phyloP scores from a whole-genome alignment of 2,113 vertebrate species.

The Xiphorhynchus elegans region DNA sequence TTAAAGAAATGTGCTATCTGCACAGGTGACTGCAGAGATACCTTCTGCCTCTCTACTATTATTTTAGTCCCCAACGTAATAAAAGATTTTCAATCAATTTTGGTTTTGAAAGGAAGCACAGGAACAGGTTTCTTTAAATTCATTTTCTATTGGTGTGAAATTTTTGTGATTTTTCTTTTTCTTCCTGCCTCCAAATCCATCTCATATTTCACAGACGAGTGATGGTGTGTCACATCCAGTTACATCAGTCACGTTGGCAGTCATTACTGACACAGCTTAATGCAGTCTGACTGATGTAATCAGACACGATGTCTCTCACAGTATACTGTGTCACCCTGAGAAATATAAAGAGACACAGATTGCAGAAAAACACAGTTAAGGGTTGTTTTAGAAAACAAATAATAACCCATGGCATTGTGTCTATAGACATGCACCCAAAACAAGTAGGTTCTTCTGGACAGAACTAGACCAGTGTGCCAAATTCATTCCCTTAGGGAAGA shows the following conservation, averaged over 20 bases:
- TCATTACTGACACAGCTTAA: conserved; percentile 28
- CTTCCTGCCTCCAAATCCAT: background rate
- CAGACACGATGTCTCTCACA: conserved; percentile 1
- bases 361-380: background rate
- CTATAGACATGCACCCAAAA: background rate
- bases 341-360: background rate
- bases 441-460: background rate
- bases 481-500: background rate
- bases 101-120: background rate
- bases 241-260: conserved; percentile 20
- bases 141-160: background rate
- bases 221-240: conserved; percentile 29
- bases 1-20: background rate
- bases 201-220: background rate
- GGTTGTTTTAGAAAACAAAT: conserved; percentile 21
- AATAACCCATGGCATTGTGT: background rate
- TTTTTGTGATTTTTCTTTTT: background rate
- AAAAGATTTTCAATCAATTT: background rate
- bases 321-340: conserved; percentile 9
- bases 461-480: background rate
- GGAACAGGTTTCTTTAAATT: background rate
- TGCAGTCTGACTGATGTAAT: conserved; percentile 39
- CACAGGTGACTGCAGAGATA: background rate
- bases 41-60: background rate
- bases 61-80: background rate